Percentiles rank a stretch among this genome's conserved stretches.
Conservation (phyloP, 2,797 vertebrate species). For the Halcyon leucocephala region DNA sequence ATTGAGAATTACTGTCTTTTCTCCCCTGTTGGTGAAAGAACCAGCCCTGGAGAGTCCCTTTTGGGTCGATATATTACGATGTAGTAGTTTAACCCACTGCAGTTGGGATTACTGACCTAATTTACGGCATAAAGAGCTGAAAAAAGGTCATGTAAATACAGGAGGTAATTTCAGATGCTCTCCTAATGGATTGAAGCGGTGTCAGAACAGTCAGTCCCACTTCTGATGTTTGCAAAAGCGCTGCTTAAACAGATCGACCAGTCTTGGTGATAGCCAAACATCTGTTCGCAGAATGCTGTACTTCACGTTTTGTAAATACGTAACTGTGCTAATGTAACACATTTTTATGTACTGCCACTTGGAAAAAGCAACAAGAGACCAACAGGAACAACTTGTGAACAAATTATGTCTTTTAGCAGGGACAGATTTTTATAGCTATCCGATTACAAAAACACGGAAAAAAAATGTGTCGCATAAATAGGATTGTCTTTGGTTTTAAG, state of each 20-base stretch:
- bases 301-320: constrained; percentile 55
- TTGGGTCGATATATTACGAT: constrained; percentile 34
- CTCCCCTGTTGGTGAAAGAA: constrained; percentile 35
- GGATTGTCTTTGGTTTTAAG: constrained; percentile 38
- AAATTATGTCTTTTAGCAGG: constrained; percentile 14
- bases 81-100: constrained; percentile 38
- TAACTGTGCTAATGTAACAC: constrained; percentile 30
- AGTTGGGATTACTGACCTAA: constrained; percentile 48
- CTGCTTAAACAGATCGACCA: constrained; percentile 56
- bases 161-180: constrained; percentile 37
- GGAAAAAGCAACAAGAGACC: constrained; percentile 37
- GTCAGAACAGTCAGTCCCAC: constrained; percentile 35
- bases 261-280: constrained; percentile 55
- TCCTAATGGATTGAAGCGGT: not conserved
- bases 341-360: constrained; percentile 20
- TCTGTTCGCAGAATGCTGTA: constrained; percentile 47
- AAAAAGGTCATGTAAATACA: constrained; percentile 49
- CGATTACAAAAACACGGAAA: constrained; percentile 12
- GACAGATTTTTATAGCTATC: constrained; percentile 54
- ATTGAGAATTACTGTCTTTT: constrained; percentile 36
- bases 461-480: not conserved
- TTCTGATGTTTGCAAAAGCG: constrained; percentile 61
- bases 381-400: constrained; percentile 49
- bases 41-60: not conserved
- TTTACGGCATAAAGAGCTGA: not conserved